Percentiles rank a stretch among this genome's conserved stretches.
Conservation (phyloP, 2,888 invertebrate species). For the Octonoba sinensis region DNA sequence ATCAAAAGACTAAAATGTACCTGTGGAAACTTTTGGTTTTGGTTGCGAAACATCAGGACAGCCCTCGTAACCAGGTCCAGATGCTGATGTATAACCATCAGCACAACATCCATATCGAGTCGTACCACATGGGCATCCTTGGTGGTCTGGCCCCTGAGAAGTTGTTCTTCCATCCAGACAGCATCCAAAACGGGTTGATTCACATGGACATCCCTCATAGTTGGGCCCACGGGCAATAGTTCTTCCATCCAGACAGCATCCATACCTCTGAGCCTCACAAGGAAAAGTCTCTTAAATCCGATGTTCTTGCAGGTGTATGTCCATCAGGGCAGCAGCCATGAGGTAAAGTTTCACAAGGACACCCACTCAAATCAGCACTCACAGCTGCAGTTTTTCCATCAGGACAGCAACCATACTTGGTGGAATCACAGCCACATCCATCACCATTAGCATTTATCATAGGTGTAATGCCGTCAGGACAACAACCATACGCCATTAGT, state of each 20-base stretch:
- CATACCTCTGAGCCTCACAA: slow-evolving; percentile 74
- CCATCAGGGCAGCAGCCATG: slow-evolving; percentile 62
- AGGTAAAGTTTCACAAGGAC: slow-evolving; percentile 59
- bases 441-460: slow-evolving; percentile 24
- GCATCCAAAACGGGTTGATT: slow-evolving; percentile 74
- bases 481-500: slow-evolving; percentile 72
- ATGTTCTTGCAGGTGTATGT: slow-evolving; percentile 82
- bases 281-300: slow-evolving; percentile 83
- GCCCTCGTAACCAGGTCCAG: slow-evolving; percentile 76
- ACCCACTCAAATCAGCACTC: slow-evolving; percentile 68
- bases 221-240: slow-evolving; percentile 77
- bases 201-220: slow-evolving; percentile 73
- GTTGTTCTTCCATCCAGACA: slow-evolving; percentile 70
- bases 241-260: slow-evolving; percentile 70
- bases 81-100: slow-evolving; percentile 86
- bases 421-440: slow-evolving; percentile 56
- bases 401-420: slow-evolving; percentile 69
- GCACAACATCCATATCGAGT: slow-evolving; percentile 85
- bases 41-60: slow-evolving; percentile 63
- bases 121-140: slow-evolving; percentile 72
- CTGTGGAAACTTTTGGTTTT: slow-evolving; percentile 30
- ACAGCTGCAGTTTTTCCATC: slow-evolving; percentile 68
- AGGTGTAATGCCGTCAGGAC: slow-evolving; percentile 71
- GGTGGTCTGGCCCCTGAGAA: slow-evolving; percentile 77
- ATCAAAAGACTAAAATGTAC: slow-evolving; percentile 7